A percentile compares a stretch with the other conserved stretches of the same genome.
Evolutionary conservation across 2,797 vertebrate genomes (phyloP).

Genomic region (Dendrocincla fuliginosa): DNA sequence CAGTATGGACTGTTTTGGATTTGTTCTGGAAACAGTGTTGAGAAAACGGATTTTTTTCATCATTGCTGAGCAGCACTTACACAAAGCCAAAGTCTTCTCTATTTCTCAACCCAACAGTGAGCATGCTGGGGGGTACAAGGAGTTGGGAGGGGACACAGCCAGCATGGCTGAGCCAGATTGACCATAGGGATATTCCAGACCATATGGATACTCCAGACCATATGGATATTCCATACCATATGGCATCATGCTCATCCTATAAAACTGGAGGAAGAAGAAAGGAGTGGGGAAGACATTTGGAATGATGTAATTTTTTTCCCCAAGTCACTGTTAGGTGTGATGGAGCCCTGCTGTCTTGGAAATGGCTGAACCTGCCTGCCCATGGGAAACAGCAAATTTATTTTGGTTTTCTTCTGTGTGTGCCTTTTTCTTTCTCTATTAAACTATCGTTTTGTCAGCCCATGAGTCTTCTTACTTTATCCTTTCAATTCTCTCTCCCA

Average conservation of each 20-base stretch:
- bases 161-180: background rate
- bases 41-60: background rate
- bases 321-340: background rate
- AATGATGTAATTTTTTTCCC: background rate
- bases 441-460: background rate
- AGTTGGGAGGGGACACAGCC: background rate
- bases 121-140: background rate
- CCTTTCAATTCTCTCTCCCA: background rate
- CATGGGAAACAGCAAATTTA: too few relatives aligned
- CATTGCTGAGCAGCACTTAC: background rate
- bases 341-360: background rate
- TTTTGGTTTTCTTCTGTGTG: background rate
- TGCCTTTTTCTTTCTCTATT: background rate
- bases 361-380: background rate
- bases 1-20: background rate
- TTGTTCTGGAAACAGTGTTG: background rate
- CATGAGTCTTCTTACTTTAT: background rate
- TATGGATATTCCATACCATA: background rate
- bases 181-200: background rate
- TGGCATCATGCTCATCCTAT: background rate
- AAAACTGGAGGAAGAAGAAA: background rate
- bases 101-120: fast-evolving
- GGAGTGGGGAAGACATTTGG: background rate
- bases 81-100: background rate
- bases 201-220: background rate